phyloP scores from a whole-genome alignment of 1,140 invertebrate genomes.

The Hetaerina americana region DNA sequence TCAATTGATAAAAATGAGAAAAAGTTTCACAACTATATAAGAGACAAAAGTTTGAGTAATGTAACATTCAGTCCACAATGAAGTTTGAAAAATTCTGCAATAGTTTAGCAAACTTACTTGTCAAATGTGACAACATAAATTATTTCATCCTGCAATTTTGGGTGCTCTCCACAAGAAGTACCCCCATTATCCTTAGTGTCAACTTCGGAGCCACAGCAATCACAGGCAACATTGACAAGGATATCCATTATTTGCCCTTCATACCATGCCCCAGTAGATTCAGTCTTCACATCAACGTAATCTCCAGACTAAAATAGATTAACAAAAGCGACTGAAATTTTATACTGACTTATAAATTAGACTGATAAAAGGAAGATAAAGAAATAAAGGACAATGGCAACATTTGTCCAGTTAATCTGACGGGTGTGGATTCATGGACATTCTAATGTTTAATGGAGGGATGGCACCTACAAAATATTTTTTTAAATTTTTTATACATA shows the following conservation, averaged over 20 bases:
- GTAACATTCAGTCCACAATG: no score
- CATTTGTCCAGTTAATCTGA: no score
- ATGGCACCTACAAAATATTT: no score
- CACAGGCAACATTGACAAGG: constrained; percentile 5
- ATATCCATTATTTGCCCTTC: constrained; percentile 42
- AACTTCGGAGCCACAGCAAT: neutral
- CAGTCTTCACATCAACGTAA: constrained; percentile 49
- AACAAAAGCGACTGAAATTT: neutral
- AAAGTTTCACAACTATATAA: no score
- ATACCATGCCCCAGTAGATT: constrained; percentile 44
- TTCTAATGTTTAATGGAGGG: no score
- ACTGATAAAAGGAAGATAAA: neutral
- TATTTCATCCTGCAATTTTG: constrained; percentile 24
- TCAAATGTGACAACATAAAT: constrained; percentile 26
- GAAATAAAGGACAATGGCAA: constrained; percentile 28
- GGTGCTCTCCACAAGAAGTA: constrained; percentile 36
- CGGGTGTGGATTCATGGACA: no score
- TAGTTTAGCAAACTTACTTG: constrained; percentile 6
- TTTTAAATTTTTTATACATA: no score
- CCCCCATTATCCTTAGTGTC: constrained; percentile 18
- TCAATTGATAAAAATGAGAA: no score
- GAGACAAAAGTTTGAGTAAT: no score
- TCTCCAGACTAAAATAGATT: constrained; percentile 41
- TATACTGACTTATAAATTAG: neutral
- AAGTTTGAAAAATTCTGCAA: no score